Evolutionary conservation across 1,140 invertebrate genomes (phyloP).

Genomic region (Heliothis virescens): DNA sequence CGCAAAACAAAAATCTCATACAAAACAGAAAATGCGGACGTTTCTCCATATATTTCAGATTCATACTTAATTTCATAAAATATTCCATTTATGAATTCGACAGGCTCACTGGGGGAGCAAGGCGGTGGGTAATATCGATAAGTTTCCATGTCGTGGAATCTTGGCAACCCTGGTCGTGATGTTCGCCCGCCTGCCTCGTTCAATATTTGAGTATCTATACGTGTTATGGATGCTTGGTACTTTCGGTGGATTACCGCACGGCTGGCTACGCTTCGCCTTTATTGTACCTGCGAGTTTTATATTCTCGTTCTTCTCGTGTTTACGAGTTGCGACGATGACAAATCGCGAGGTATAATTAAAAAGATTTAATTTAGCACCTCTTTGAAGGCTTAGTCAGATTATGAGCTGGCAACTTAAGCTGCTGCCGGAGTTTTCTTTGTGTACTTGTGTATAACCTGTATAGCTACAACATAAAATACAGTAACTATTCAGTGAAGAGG

Average conservation of each 20-base stretch:
- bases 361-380: slow-evolving; percentile 39
- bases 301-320: slow-evolving; percentile 27
- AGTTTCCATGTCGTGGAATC: slow-evolving; percentile 24
- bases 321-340: slow-evolving; percentile 33
- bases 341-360: slow-evolving; percentile 40
- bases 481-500: background rate
- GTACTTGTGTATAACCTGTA: background rate
- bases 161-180: slow-evolving; percentile 59
- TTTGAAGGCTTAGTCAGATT: slow-evolving; percentile 33
- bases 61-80: slow-evolving; percentile 21
- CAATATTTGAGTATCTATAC: slow-evolving; percentile 67
- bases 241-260: slow-evolving; percentile 55
- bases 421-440: background rate
- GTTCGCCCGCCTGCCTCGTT: slow-evolving; percentile 66
- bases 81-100: slow-evolving; percentile 35
- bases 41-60: background rate
- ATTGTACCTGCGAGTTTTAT: slow-evolving; percentile 45
- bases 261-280: slow-evolving; percentile 46
- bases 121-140: slow-evolving; percentile 14
- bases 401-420: slow-evolving; percentile 17
- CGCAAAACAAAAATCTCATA: too few species aligned
- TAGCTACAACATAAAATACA: background rate
- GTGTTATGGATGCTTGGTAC: slow-evolving; percentile 68
- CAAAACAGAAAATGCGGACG: background rate
- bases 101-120: background rate